These are phyloP conservation scores for Diplolepis rosae DNA, from an alignment of 2,888 invertebrate species.

Conservation along the genomic window DNA sequence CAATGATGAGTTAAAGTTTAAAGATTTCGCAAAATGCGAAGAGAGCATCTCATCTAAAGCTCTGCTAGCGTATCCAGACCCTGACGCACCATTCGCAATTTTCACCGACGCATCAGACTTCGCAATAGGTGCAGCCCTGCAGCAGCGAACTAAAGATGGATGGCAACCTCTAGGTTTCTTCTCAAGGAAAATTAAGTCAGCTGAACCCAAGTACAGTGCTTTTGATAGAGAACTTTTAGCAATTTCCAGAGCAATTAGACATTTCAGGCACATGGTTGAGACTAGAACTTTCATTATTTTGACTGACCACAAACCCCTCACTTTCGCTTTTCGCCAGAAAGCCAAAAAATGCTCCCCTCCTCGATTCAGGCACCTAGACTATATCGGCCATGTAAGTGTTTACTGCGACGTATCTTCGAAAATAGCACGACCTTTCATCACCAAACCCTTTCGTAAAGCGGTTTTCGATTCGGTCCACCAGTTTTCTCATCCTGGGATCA, in stretches of 20 bases:
- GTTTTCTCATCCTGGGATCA: slow-evolving; percentile 54
- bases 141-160: no score
- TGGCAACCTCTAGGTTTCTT: no score
- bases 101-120: no score
- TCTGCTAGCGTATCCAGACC: slow-evolving; percentile 36
- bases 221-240: slow-evolving; percentile 56
- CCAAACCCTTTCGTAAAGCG: slow-evolving; percentile 34
- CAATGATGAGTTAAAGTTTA: no score
- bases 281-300: slow-evolving; percentile 37
- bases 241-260: slow-evolving; percentile 48
- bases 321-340: no score
- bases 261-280: slow-evolving; percentile 51
- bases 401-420: slow-evolving; percentile 35
- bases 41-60: slow-evolving; percentile 40
- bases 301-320: slow-evolving; percentile 46
- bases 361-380: no score
- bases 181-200: slow-evolving; percentile 50
- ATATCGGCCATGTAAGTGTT: not conserved
- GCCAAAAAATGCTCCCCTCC: no score
- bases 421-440: slow-evolving; percentile 45
- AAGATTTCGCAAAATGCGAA: slow-evolving; percentile 39
- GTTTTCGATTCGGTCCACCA: slow-evolving; percentile 52
- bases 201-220: slow-evolving; percentile 55
- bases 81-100: slow-evolving; percentile 38
- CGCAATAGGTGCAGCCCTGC: no score